phyloP scores from a whole-genome alignment of 1,140 invertebrate species.

The Drosophila tani region DNA sequence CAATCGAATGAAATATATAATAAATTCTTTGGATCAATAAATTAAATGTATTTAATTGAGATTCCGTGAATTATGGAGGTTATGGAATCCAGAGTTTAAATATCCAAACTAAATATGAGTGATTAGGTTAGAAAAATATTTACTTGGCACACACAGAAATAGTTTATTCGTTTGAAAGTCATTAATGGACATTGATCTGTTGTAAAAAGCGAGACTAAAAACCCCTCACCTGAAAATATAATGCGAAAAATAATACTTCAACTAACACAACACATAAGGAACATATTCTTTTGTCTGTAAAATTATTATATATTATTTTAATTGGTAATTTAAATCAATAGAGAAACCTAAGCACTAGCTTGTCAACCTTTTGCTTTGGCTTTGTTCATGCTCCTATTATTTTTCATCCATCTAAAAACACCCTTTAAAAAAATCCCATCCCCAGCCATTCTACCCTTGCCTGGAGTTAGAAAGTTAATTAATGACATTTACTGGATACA shows the following conservation, averaged over 20 bases:
- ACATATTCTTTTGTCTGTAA: too few species aligned
- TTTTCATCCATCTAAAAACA: background rate
- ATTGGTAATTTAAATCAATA: too few species aligned
- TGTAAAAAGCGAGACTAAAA: background rate
- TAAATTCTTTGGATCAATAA: background rate
- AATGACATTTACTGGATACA: constrained; percentile 74
- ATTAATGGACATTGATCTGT: background rate
- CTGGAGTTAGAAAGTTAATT: constrained; percentile 66
- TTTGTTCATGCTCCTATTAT: background rate
- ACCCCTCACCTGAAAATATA: too few species aligned
- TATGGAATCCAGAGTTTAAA: background rate
- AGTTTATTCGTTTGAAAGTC: background rate
- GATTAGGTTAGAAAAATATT: background rate
- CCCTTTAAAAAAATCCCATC: background rate
- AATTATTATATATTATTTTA: too few species aligned
- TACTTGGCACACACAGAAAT: background rate
- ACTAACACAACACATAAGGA: too few species aligned
- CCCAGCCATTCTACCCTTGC: background rate
- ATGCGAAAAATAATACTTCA: too few species aligned
- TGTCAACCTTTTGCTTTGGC: too few species aligned
- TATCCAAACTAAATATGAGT: background rate
- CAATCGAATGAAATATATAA: constrained; percentile 1
- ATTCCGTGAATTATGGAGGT: background rate
- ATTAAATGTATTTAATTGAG: background rate
- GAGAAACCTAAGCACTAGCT: background rate